Base-by-base conservation (phyloP, 1,140 invertebrate species). In the Plectus sambesii region DNA sequence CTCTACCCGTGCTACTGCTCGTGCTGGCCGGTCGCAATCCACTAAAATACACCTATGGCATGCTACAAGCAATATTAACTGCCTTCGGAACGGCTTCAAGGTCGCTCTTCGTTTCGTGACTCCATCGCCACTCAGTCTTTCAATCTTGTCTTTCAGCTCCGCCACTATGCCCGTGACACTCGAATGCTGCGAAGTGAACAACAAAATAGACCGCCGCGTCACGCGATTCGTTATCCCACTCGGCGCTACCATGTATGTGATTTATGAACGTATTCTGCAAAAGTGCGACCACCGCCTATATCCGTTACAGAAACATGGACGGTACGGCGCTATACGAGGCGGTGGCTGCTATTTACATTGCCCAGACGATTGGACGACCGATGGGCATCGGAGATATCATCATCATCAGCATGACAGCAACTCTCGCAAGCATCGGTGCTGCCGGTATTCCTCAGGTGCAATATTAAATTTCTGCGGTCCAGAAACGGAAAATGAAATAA, bases 381-480 rank as follows among this genome's bases (percentile, higher is more conserved):
- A 70, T 90, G 15, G 80, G 80, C 26, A 76, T 82, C 53, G 82
- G 82, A 2, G 82, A 52, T n/a, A 42, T 58, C 25, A 48, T 58
- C 17, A 38, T 58, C 12, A 50, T 58, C 3, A 42, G 50, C 70
- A 80, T 92, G 52, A 88, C 86, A 1, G 84, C 86, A 2, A 89
- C 86, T 17, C 83, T 86, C 15, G 88, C 88, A 1, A 87, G 86
- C 61, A 89, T 93, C 61, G 88, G 88, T 46, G 87, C 88, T 12
- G 88, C 89, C 6, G 87, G 88, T 26, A 89, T 93, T 57, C 88
- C 88, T 1, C 86, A 92, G 69, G 87, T 87, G 47, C 55, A n/a
- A n/a, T n/a, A n/a, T n/a, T n/a, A n/a, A n/a, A n/a, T n/a, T n/a
- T n/a, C n/a, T n/a, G n/a, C n/a, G n/a, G n/a, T n/a, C n/a, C n/a